Base-by-base conservation (phyloP, 2,113 vertebrate species). In the Salvelinus sp. region DNA sequence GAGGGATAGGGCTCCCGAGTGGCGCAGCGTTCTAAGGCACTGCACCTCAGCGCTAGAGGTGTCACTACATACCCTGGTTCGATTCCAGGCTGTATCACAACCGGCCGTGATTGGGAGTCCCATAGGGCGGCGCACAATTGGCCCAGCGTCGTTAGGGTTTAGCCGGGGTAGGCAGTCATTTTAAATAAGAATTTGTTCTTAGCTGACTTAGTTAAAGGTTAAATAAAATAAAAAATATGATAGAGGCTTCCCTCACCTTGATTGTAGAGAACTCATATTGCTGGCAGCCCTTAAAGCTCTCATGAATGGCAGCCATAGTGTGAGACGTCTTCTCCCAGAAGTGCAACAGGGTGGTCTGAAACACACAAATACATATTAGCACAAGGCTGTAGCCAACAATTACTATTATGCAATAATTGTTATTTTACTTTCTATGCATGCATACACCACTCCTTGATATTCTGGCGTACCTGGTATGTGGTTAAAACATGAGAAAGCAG, bases 261-360 rank as follows among this genome's bases (percentile, higher is more conserved):
- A 95, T 80, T 0, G 93, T 93, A 9, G 95, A 95, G 84, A 95
- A 92, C 82, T 98, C 94, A 57, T 95, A 94, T 0, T 94, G 93
- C 73, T 96, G 97, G 75, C 96, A 96, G 80, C 96, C 97, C 90
- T 91, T 97, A 91, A 99, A 99, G 93, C 95, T 98, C 92, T 99
- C 97, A 6, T 98, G 97, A 82, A 99, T 97, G 85, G 97, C 97
- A 70, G 97, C 97, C 98, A 99, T 98, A 0, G 95, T 99, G 91
- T 97, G 97, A 9, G 97, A 98, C 0, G 98, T 98, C 92, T 98
- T 99, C 89, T 99, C 96, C 98, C 97, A 98, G 88, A 96, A 99
- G 88, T 98, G 96, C 88, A 99, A 91, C 62, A 99, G 91, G 0
- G 96, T 98, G 5, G 96, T 96, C 98, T 99, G 82, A 48, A 85